These are phyloP conservation scores for Cantharis rustica DNA, from an alignment of 2,888 invertebrate species.

Conservation along the genomic window DNA sequence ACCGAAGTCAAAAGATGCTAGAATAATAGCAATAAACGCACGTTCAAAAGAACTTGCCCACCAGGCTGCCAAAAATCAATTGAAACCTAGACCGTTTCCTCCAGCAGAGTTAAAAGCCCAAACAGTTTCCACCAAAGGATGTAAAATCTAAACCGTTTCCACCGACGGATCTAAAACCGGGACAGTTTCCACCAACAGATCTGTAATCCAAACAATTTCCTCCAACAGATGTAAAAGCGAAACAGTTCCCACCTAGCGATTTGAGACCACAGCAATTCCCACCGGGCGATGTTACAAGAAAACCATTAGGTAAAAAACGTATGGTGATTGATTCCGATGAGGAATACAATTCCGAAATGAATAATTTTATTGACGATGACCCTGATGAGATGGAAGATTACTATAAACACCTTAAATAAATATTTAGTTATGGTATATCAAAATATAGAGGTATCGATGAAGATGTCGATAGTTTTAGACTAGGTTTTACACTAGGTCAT, in stretches of 20 bases:
- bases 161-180: constrained; percentile 30
- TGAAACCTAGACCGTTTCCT: constrained; percentile 42
- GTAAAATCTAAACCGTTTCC: constrained; percentile 49
- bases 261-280: constrained; percentile 41
- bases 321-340: constrained; percentile 75
- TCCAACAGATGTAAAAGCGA: constrained; percentile 31
- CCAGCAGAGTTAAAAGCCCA: constrained; percentile 45
- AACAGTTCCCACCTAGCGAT: constrained; percentile 41
- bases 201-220: neutral
- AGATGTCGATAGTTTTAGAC: constrained; percentile 68
- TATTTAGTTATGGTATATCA: constrained; percentile 88
- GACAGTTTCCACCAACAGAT: constrained; percentile 30
- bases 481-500: neutral
- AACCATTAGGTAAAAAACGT: constrained; percentile 44
- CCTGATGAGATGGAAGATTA: constrained; percentile 73
- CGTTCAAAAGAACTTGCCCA: neutral
- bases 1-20: neutral
- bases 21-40: neutral
- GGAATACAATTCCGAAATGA: constrained; percentile 90
- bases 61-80: neutral
- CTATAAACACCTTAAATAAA: constrained; percentile 84
- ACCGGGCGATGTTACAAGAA: constrained; percentile 44
- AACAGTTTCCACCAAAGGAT: constrained; percentile 61
- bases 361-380: constrained; percentile 93
- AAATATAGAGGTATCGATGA: constrained; percentile 71